Base-by-base conservation (phyloP, 1,140 invertebrate species). In the Drosophila yakuba region DNA sequence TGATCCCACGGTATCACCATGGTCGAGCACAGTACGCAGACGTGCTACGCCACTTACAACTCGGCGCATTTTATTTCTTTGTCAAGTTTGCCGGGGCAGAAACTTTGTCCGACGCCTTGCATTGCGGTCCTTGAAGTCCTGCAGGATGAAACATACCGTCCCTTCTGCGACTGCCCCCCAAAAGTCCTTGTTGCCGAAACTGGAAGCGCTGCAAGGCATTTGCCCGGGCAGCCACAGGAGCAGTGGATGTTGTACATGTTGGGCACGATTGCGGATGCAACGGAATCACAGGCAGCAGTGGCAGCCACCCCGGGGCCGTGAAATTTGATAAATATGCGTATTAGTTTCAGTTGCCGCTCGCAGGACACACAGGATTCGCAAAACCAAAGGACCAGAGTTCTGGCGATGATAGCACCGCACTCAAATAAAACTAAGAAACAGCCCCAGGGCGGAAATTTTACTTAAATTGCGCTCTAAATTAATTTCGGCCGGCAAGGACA, bases 321-420 rank as follows among this genome's bases (percentile, higher is more conserved):
- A 88, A 89, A 88, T 88, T 88, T 88, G 84, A 88, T 88, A 88
- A 88, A 83, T 88, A 88, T 88, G 84, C 84, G 84, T 89, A 88
- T 88, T 88, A 88, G 84, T 88, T 88, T 88, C 84, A 83, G 60
- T 74, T 77, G 48, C 80, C 59, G 57, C 58, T 62, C 59, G n/a
- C 28, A 32, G 28, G 28, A 32, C 57, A 14, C 14, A 38, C 36
- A 68, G 36, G 44, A 39, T 8, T 32, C 35, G 2, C 1, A 10
- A 12, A 23, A 23, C 14, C 23, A 5, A 11, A 15, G 45, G 23
- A 14, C 23, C 45, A 20, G 59, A 11, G 23, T 57, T n/a, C 23
- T 10, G 23, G 52, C 45, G 14, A 47, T 15, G 57, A 43, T 20
- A 59, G 51, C 56, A 62, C 56, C 59, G 48, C 72, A 48, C 77